Base-by-base conservation (phyloP, 2,888 invertebrate species). In the Itoplectis maculator region DNA sequence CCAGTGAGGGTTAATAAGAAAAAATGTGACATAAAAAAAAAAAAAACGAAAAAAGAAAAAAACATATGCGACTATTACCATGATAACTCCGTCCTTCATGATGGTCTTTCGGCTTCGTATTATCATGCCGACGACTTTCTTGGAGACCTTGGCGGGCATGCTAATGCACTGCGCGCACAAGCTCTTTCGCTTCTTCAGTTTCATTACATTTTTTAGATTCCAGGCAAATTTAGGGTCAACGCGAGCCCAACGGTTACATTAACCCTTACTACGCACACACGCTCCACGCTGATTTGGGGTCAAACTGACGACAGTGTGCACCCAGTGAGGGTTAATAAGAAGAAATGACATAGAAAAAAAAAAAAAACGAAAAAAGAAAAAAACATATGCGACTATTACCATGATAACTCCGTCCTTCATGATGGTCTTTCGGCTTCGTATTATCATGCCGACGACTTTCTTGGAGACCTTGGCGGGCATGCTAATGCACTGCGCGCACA, bases 321-420 rank as follows among this genome's bases (percentile, higher is more conserved):
- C n/a, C n/a, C n/a, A n/a, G n/a, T n/a, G n/a, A n/a, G n/a, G n/a
- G n/a, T n/a, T n/a, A n/a, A n/a, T n/a, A n/a, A n/a, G n/a, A n/a
- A n/a, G n/a, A n/a, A n/a, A n/a, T n/a, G n/a, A n/a, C n/a, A n/a
- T 51, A 9, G 9, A 51, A 20, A 51, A 51, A 20, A 51, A 3
- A 20, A 54, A 20, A 23, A 23, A 20, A 59, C 7, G 68, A 61
- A 69, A 49, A 15, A 59, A 69, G 23, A 59, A 20, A 49, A 18
- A 63, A 65, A 85, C n/a, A n/a, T n/a, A n/a, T 92, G 94, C 29
- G 29, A 29, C 5, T 29, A 5, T 87, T 95, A 96, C 96, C 94
- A 97, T 97, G 94, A 97, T 96, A 91, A 97, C 96, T 93, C 96
- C 97, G 95, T 97, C 97, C 95, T 97, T 97, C 94, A 96, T 95